These are phyloP conservation scores for Zoanthus gigantus DNA, from an alignment of 92 coral and sea anemone species.

Conservation along the genomic window DNA sequence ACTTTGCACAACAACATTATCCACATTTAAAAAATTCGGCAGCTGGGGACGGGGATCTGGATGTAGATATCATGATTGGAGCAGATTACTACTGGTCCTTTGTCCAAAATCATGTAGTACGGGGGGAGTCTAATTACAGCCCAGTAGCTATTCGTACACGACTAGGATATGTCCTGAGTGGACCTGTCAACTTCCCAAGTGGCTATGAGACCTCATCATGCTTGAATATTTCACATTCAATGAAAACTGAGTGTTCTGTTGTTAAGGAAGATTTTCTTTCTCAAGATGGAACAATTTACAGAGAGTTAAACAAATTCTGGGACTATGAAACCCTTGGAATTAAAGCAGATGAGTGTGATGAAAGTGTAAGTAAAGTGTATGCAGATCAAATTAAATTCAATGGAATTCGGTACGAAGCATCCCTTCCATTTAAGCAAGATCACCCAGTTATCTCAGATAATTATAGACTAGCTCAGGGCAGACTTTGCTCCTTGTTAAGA, in stretches of 20 bases:
- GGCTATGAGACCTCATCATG: constrained; percentile 7
- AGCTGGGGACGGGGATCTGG: constrained; percentile 10
- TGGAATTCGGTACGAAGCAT: constrained; percentile 44
- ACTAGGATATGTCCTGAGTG: constrained; percentile 48
- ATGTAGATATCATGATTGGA: constrained; percentile 41
- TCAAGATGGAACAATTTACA: constrained; percentile 19
- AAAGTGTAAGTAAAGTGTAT: constrained; percentile 21
- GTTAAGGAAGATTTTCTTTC: constrained; percentile 24
- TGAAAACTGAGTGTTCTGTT: constrained; percentile 37
- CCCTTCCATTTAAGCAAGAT: constrained; percentile 55
- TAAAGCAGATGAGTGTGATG: constrained; percentile 12
- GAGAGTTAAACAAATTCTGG: constrained; percentile 43
- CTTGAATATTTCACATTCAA: constrained; percentile 29
- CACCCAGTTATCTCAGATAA: constrained; percentile 53
- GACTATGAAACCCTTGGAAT: constrained; percentile 46
- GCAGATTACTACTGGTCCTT: constrained; percentile 55
- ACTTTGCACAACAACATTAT: constrained; percentile 38
- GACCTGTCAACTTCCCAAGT: constrained; percentile 21
- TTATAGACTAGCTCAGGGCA: constrained; percentile 21
- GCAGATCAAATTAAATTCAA: constrained; percentile 32
- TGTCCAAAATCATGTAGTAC: constrained; percentile 43
- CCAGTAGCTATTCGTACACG: constrained; percentile 51
- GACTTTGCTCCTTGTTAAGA: constrained; percentile 42
- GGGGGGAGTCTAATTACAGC: constrained; percentile 46
- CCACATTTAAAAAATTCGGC: constrained; percentile 38